A percentile compares a stretch with the other conserved stretches of the same genome.
Conservation (phyloP, 2,888 invertebrate genomes). For the Nemurella pictetii region DNA sequence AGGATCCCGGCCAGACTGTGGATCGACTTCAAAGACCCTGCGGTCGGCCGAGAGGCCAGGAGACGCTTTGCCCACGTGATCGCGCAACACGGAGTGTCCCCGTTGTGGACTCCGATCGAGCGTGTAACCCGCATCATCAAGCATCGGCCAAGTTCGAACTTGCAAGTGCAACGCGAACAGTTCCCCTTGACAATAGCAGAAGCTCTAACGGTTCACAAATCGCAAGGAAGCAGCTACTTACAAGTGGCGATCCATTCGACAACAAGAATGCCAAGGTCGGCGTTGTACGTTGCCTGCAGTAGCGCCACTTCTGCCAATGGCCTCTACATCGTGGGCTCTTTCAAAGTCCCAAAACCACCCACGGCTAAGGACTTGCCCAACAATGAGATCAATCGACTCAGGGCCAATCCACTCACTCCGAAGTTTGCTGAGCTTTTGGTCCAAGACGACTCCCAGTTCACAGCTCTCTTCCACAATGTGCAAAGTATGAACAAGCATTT, state of each 20-base stretch:
- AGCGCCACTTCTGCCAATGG: conserved; percentile 16
- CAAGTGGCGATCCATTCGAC: conserved; percentile 37
- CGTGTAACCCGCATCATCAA: conserved; percentile 14
- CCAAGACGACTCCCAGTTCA: neutral
- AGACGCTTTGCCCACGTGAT: neutral
- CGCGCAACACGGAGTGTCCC: neutral
- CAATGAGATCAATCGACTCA: neutral
- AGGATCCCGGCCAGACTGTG: conserved; percentile 35
- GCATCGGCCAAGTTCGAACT: conserved; percentile 4
- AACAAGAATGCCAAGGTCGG: conserved; percentile 34
- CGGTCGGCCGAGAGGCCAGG: conserved; percentile 33
- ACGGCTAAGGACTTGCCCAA: neutral
- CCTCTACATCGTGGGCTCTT: conserved; percentile 13
- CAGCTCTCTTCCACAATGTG: neutral
- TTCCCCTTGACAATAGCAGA: conserved; percentile 42
- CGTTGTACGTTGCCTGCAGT: conserved; percentile 10
- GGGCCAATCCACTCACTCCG: neutral
- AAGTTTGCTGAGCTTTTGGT: neutral
- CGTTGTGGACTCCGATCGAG: conserved; percentile 1
- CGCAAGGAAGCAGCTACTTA: conserved; percentile 42
- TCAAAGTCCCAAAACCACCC: conserved; percentile 12
- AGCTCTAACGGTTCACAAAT: conserved; percentile 43
- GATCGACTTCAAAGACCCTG: conserved; percentile 39
- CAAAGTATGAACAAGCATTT: conserved; percentile 10
- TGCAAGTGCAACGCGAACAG: conserved; percentile 40